Evolutionary conservation across 2,113 vertebrate species (phyloP).

Genomic region (Oreotrochilus melanogaster): DNA sequence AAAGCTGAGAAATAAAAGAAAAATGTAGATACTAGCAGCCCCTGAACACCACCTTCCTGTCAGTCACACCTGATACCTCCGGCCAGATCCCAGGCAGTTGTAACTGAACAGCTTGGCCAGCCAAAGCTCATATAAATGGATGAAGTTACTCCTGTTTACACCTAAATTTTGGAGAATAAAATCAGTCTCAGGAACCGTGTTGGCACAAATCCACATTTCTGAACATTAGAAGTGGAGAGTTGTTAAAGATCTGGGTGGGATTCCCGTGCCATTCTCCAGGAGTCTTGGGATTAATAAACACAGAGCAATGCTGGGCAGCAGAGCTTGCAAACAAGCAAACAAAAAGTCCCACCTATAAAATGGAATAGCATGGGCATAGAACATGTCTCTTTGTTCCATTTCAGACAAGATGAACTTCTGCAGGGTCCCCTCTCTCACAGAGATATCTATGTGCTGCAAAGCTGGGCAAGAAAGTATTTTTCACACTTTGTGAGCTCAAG

Average conservation of each 20-base stretch:
- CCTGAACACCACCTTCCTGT: not conserved
- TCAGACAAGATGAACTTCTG: not conserved
- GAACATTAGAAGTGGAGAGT: not conserved
- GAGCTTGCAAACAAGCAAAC: not conserved
- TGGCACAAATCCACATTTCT: not conserved
- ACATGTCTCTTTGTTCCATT: not conserved
- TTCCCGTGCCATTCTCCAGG: not conserved
- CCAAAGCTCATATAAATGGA: not conserved
- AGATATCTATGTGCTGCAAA: not conserved
- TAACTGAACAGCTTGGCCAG: not conserved
- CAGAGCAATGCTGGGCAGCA: not conserved
- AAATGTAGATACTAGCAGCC: not conserved
- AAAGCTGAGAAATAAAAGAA: not conserved
- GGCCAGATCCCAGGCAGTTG: not conserved
- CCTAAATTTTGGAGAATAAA: not conserved
- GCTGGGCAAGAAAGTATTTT: not conserved
- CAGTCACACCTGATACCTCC: not conserved
- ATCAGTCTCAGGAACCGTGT: not conserved
- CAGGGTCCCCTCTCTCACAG: not conserved
- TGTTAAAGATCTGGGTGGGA: not conserved
- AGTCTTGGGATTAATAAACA: not conserved
- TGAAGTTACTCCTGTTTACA: not conserved
- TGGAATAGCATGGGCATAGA: not conserved
- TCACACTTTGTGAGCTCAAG: not conserved
- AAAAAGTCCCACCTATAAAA: not conserved